Evolutionary conservation across 2,113 vertebrate species (phyloP).

Genomic region (Sceloporus undulatus): DNA sequence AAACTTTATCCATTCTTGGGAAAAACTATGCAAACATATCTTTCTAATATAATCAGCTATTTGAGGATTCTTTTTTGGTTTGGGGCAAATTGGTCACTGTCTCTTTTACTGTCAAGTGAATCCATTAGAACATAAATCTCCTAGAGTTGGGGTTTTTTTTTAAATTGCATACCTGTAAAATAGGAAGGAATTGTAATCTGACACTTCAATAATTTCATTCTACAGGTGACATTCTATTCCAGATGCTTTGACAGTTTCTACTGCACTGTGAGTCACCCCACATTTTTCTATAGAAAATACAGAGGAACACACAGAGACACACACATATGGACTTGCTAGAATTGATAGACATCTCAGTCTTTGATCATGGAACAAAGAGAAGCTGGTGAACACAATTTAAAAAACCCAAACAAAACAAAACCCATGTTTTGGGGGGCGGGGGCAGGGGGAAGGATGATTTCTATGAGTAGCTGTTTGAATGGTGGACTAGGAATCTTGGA

Average conservation of each 20-base stretch:
- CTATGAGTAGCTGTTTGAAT: not conserved
- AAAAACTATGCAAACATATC: not conserved
- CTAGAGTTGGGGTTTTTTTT: slow-evolving; percentile 40
- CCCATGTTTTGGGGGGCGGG: not conserved
- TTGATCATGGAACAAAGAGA: slow-evolving; percentile 19
- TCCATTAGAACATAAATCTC: slow-evolving; percentile 54
- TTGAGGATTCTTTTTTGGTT: slow-evolving; percentile 41
- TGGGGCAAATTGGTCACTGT: slow-evolving; percentile 46
- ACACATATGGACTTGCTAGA: too few relatives aligned
- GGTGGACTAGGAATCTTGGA: too few relatives aligned
- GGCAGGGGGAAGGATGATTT: not conserved
- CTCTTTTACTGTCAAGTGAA: slow-evolving; percentile 50
- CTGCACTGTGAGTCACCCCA: not conserved
- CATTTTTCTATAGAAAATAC: slow-evolving; percentile 3
- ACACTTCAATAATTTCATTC: slow-evolving; percentile 58
- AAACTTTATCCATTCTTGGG: slow-evolving; percentile 2
- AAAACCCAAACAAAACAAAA: not conserved
- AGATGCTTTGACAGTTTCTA: slow-evolving; percentile 34
- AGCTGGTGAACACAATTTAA: not conserved
- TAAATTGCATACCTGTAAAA: slow-evolving; percentile 38
- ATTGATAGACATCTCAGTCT: too few relatives aligned
- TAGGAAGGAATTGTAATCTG: slow-evolving; percentile 48
- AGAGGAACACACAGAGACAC: too few relatives aligned
- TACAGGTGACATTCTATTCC: slow-evolving; percentile 46
- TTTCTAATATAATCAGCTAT: slow-evolving; percentile 8